Percentiles rank a stretch among this genome's conserved stretches.
Evolutionary conservation across 1,140 invertebrate species (phyloP).

Genomic region (Cryptotermes secundus): DNA sequence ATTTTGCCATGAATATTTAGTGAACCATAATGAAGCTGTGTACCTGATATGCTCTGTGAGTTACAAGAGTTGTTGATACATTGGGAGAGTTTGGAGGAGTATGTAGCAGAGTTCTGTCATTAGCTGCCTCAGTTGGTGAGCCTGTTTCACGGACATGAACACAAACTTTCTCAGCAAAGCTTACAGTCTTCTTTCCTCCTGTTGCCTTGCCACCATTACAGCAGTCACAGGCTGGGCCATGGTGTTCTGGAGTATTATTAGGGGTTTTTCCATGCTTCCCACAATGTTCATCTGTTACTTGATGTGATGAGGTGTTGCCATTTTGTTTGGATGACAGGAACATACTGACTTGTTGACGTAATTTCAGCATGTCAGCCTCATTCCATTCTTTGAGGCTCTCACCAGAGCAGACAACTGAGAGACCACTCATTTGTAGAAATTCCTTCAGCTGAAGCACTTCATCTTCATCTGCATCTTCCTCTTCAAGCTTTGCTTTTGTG

Average conservation of each 20-base stretch:
- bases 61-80: neutral
- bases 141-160: conserved; percentile 35
- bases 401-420: conserved; percentile 51
- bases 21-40: neutral
- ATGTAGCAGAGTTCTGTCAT: neutral
- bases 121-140: neutral
- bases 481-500: neutral
- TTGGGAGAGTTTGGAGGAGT: conserved; percentile 73
- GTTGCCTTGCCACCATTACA: neutral
- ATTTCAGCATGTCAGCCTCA: conserved; percentile 64
- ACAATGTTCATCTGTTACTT: neutral
- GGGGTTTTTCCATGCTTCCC: neutral
- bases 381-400: conserved; percentile 65
- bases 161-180: conserved; percentile 59
- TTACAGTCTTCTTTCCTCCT: conserved; percentile 60
- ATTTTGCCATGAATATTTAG: too few relatives aligned
- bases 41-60: neutral
- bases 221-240: neutral
- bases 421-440: conserved; percentile 69
- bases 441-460: conserved; percentile 67
- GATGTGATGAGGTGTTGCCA: neutral
- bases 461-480: neutral
- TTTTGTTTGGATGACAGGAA: conserved; percentile 42
- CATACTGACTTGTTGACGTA: conserved; percentile 65
- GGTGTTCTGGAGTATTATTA: conserved; percentile 21